These are phyloP conservation scores for Triops cancriformis DNA, from an alignment of 1,140 invertebrate species.

Conservation along the genomic window DNA sequence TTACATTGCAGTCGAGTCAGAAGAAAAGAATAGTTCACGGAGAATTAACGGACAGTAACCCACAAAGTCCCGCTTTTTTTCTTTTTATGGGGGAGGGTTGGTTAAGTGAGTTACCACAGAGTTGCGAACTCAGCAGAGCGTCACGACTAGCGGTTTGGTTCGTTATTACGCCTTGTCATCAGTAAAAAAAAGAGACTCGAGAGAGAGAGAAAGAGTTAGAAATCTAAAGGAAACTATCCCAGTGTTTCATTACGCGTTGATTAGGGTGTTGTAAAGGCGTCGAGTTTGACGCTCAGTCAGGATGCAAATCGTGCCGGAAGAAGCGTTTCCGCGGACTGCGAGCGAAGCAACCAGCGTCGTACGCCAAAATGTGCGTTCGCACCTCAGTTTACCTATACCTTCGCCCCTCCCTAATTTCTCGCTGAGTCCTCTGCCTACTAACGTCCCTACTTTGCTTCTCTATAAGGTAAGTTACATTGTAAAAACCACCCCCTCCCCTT, in stretches of 20 bases:
- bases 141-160: not conserved
- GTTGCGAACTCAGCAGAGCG: too few relatives aligned
- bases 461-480: not conserved
- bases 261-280: not conserved
- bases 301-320: not conserved
- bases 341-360: not conserved
- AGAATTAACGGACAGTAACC: not conserved
- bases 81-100: not conserved
- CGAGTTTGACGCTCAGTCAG: not conserved
- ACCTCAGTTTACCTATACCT: constrained; percentile 4
- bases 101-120: not conserved
- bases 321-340: not conserved
- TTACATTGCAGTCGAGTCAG: too few relatives aligned
- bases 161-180: not conserved
- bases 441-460: not conserved
- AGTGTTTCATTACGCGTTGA: not conserved
- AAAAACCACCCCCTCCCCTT: too few relatives aligned
- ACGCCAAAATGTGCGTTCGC: constrained; percentile 8
- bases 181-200: not conserved
- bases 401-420: not conserved
- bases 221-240: too few relatives aligned
- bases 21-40: not conserved
- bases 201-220: not conserved
- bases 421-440: constrained; percentile 3
- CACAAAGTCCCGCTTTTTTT: not conserved